phyloP scores from a whole-genome alignment of 2,113 vertebrate species.

The Zeus faber region DNA sequence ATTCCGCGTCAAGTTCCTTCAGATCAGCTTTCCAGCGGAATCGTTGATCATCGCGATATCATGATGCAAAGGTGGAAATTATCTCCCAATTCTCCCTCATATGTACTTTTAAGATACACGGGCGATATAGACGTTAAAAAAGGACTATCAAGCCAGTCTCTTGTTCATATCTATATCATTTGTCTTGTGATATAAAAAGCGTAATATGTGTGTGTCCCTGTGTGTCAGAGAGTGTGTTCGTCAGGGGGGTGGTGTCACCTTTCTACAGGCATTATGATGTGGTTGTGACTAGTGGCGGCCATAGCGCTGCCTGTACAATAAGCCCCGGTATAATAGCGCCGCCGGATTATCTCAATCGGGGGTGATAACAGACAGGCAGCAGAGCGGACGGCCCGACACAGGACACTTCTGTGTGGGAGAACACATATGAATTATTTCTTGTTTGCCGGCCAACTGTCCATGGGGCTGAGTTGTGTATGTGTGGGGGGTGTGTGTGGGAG shows the following conservation, averaged over 20 bases:
- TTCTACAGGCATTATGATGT: constrained; percentile 66
- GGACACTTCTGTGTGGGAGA: constrained; percentile 83
- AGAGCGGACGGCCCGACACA: constrained; percentile 81
- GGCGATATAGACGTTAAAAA: too few species aligned
- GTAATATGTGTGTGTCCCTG: too few species aligned
- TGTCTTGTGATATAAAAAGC: too few species aligned
- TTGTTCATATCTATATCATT: too few species aligned
- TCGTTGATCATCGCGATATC: too few species aligned
- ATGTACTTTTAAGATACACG: too few species aligned
- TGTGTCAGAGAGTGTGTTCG: constrained; percentile 5
- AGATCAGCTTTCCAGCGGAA: too few species aligned
- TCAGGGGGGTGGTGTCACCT: constrained; percentile 71
- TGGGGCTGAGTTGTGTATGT: constrained; percentile 53
- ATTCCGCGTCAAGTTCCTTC: too few species aligned
- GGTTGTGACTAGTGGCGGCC: constrained; percentile 66
- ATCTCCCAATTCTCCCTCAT: too few species aligned
- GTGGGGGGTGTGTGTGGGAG: constrained; percentile 1
- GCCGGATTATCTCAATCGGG: constrained; percentile 85
- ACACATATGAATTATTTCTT: constrained; percentile 90
- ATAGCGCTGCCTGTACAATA: constrained; percentile 83
- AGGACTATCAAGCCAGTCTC: too few species aligned
- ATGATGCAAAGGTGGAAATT: too few species aligned
- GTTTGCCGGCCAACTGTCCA: constrained; percentile 70
- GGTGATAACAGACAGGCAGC: constrained; percentile 87
- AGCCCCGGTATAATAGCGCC: constrained; percentile 76